phyloP scores from a whole-genome alignment of 2,797 vertebrate genomes.

The Pampus argenteus region DNA sequence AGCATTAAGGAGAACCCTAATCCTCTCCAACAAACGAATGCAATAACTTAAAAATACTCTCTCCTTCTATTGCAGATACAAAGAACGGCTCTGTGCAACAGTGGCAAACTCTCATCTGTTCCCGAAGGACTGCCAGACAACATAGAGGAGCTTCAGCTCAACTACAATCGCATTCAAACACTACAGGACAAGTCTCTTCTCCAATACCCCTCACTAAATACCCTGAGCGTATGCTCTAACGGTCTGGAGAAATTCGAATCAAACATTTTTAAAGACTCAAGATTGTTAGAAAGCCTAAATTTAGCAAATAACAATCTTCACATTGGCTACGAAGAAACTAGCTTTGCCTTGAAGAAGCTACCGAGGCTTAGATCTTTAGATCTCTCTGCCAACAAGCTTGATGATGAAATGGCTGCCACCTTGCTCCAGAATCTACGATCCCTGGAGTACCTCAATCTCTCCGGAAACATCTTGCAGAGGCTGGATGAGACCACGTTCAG shows the following conservation, averaged over 20 bases:
- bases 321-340: conserved; percentile 80
- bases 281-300: conserved; percentile 81
- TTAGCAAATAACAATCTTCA: conserved; percentile 89
- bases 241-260: conserved; percentile 79
- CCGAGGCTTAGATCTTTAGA: conserved; percentile 84
- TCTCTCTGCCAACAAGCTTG: conserved; percentile 90
- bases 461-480: conserved; percentile 89
- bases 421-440: conserved; percentile 90
- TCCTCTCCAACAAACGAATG: neutral
- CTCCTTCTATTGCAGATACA: conserved; percentile 80
- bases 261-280: conserved; percentile 80
- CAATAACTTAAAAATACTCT: conserved; percentile 16
- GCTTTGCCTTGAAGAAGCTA: conserved; percentile 83
- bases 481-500: conserved; percentile 87
- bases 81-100: conserved; percentile 83
- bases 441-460: conserved; percentile 89
- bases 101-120: conserved; percentile 77
- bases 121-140: conserved; percentile 80
- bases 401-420: conserved; percentile 84
- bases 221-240: conserved; percentile 87
- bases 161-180: conserved; percentile 87
- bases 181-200: conserved; percentile 84
- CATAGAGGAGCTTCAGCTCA: conserved; percentile 86
- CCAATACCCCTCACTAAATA: conserved; percentile 82
- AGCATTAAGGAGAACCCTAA: too few species aligned